Evolutionary conservation across 2,888 invertebrate species (phyloP), one percentile per base, ranked within the genome.

Genomic region (Anthrax anthrax): DNA sequence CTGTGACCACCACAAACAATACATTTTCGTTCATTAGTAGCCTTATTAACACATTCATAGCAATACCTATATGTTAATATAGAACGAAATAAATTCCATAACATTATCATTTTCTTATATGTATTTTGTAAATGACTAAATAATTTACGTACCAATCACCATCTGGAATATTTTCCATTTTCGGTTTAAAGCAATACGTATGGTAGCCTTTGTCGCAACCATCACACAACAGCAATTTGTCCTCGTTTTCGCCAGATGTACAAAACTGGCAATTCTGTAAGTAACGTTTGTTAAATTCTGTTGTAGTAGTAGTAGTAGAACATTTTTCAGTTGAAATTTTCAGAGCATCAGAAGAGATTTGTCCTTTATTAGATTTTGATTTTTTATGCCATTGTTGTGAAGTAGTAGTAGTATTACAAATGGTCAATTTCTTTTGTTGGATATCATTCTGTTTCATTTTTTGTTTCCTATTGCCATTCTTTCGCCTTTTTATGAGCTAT

Each of bases 131-230:
- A n/a, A n/a, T n/a, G n/a, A n/a, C n/a, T n/a, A n/a, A n/a, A n/a
- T n/a, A n/a, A n/a, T n/a, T 27, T 17, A 69, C 79, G 74, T 62
- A 89, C 96, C 96, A 97, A 68, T 97, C 95, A 29, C 96, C 96
- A 57, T 94, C 94, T 17, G 97, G 96, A 68, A 97, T 95, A 60
- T 83, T 83, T 49, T 90, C 90, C 87, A 97, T 87, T 65, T 84
- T 80, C 52, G 96, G 96, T 71, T 89, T 91, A 75, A 97, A 96
- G 73, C 97, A 97, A 67, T 96, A 96, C 42, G 94, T 96, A 72
- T 97, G 97, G 70, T 95, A 96, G 43, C 96, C 97, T 65, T 91
- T 89, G 70, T 97, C 97, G 70, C 97, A 97, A 53, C 94, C 90
- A 70, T 97, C 97, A 69, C 97, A 97, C 19, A 97, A 73, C 56